Evolutionary conservation across 2,888 invertebrate genomes (phyloP).

Genomic region (Euzophera pinguis): DNA sequence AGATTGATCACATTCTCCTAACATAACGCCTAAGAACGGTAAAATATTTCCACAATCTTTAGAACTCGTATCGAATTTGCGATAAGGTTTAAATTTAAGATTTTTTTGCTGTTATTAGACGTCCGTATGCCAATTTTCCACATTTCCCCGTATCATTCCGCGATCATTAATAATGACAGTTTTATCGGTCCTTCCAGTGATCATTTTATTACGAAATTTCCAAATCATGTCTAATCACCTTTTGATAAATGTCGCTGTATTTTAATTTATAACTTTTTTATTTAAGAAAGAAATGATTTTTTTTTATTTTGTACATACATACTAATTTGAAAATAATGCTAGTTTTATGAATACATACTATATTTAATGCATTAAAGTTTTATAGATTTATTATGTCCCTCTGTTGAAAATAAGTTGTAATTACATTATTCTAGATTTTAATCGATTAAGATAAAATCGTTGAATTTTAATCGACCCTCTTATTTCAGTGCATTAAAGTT

Average conservation of each 20-base stretch:
- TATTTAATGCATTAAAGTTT: too few relatives aligned
- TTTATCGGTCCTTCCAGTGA: slow-evolving; percentile 25
- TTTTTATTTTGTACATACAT: too few relatives aligned
- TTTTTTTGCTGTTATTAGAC: background rate
- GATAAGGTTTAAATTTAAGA: background rate
- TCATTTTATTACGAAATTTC: slow-evolving; percentile 24
- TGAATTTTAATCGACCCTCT: too few relatives aligned
- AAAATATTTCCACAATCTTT: background rate
- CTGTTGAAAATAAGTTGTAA: too few relatives aligned
- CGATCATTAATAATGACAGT: slow-evolving; percentile 32
- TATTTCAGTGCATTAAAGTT: too few relatives aligned
- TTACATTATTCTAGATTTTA: too few relatives aligned
- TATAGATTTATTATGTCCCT: too few relatives aligned
- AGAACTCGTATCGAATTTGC: background rate
- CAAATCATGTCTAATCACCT: background rate
- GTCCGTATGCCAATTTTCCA: slow-evolving; percentile 25
- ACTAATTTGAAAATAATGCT: too few relatives aligned
- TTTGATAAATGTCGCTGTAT: background rate
- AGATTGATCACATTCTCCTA: slow-evolving; percentile 35
- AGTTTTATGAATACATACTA: too few relatives aligned
- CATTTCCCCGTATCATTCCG: slow-evolving; percentile 32
- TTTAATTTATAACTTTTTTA: background rate
- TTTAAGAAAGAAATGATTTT: too few relatives aligned
- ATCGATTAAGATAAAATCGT: too few relatives aligned
- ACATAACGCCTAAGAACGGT: background rate